Conservation (phyloP, 2,113 vertebrate genomes). For the cattle (Bos taurus) region DNA sequence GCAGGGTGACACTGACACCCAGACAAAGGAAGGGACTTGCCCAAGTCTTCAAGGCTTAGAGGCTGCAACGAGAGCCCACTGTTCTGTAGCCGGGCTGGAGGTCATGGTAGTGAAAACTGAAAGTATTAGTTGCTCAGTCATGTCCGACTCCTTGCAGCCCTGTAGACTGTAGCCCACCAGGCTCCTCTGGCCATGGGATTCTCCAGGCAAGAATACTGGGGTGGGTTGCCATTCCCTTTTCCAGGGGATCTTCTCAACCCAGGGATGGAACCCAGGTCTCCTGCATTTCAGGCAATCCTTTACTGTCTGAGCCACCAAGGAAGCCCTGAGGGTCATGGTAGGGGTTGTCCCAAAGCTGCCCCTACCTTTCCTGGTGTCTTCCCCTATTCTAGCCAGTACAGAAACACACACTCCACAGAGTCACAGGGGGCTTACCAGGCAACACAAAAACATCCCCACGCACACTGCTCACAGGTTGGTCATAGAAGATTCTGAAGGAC, state of each 20-base stretch:
- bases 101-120: background rate
- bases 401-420: background rate
- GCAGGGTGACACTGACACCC: background rate
- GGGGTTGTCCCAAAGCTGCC: background rate
- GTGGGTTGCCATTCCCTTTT: background rate
- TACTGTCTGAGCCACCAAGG: background rate
- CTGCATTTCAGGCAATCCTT: background rate
- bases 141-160: background rate
- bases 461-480: background rate
- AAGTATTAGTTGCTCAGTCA: background rate
- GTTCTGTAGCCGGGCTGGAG: background rate
- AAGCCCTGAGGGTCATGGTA: background rate
- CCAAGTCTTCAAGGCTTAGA: background rate
- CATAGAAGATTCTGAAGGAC: constrained; percentile 47
- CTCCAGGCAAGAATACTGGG: background rate
- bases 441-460: background rate
- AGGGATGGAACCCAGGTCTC: background rate
- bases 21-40: background rate
- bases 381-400: background rate
- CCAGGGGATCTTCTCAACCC: accelerated
- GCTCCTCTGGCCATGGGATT: background rate
- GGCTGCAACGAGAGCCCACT: background rate
- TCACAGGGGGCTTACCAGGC: background rate
- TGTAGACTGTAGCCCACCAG: background rate
- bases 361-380: background rate